Evolutionary conservation across 1,140 invertebrate genomes (phyloP).

Genomic region (Kradibia gibbosae): DNA sequence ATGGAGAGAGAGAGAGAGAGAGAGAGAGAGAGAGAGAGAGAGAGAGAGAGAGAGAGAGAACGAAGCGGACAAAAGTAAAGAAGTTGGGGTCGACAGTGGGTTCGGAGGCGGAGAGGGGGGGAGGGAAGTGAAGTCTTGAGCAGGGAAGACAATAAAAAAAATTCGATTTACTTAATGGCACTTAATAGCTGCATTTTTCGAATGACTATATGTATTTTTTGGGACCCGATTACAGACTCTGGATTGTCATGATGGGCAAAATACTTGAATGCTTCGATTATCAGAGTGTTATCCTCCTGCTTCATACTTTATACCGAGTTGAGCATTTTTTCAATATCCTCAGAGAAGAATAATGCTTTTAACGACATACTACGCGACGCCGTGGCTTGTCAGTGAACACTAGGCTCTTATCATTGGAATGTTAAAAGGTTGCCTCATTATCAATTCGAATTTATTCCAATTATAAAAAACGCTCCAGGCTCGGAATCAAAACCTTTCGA

Average conservation of each 20-base stretch:
- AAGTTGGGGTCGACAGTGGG: background rate
- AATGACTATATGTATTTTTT: background rate
- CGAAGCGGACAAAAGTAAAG: background rate
- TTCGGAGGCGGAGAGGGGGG: background rate
- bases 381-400: background rate
- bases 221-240: background rate
- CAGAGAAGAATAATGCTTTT: background rate
- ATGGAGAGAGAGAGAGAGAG: background rate
- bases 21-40: background rate
- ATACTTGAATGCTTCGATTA: background rate
- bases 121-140: background rate
- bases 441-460: conserved; percentile 72
- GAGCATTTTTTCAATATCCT: background rate
- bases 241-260: background rate
- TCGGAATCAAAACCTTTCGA: background rate
- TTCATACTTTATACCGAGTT: background rate
- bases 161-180: conserved; percentile 32
- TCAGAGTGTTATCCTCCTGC: background rate
- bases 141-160: conserved; percentile 29
- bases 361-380: background rate
- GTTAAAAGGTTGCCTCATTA: conserved; percentile 71
- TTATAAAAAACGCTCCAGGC: conserved; percentile 57
- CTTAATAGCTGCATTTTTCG: conserved; percentile 27
- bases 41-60: background rate
- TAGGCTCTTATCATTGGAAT: conserved; percentile 68